Base-by-base conservation (phyloP, 2,888 invertebrate species). In the Danaus chrysippus region DNA sequence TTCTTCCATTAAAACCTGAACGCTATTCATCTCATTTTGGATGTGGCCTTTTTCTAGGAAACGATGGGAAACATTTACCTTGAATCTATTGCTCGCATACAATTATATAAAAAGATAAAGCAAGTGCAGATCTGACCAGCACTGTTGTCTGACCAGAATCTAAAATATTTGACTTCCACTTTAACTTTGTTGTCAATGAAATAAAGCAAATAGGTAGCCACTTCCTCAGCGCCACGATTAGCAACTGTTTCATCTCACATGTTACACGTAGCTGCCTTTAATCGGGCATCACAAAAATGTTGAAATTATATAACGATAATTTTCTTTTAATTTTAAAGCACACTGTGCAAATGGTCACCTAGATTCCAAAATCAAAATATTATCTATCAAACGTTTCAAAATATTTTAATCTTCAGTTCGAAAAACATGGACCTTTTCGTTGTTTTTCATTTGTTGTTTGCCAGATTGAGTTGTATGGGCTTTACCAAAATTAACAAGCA, bases 11-110 rank as follows among this genome's bases (percentile, higher is more conserved):
- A 34, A 34, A 6, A 8, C 3, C 6, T 34, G 23, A 34, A 34
- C 23, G 23, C 23, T 34, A 34, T 34, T 8, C 12, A 57, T 59
- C 44, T 66, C 63, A 44, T 63, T 62, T 52, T 58, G 64, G 15
- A 64, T 70, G 54, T 68, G 63, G 63, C 65, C 67, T 57, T 62
- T 65, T 61, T 67, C 57, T 42, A 65, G 34, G 34, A 68, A 69
- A n/a, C 55, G 23, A 34, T 34, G 23, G 23, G 23, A 34, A 34
- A 34, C 23, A 3, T 34, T 34, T 34, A 5, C 6, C 3, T 34
- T 34, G 8, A 34, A 34, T 34, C 23, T 34, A 34, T 59, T 10
- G 65, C 62, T 3, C 42, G 59, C n/a, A 58, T 46, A 42, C 66
- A 17, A 54, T 68, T 65, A 53, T 65, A 58, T 17, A 52, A 42